Evolutionary conservation across 2,888 invertebrate species (phyloP), one percentile per base, ranked within the genome.

Genomic region (Orthosia cruda): DNA sequence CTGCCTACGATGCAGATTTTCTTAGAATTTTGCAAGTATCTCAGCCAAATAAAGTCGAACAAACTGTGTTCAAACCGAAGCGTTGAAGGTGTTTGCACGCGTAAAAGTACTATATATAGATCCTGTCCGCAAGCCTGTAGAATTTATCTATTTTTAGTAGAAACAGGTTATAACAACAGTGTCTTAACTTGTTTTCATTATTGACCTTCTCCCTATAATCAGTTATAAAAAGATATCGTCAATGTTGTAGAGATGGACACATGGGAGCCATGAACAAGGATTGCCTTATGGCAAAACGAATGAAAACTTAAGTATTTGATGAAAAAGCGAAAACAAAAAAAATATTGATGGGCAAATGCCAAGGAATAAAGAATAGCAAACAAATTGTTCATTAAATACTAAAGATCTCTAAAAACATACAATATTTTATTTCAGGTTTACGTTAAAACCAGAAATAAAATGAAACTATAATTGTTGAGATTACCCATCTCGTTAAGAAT

Each of bases 101-200:
- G 18, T 72, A 71, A 71, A 72, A 7, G 12, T 50, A 26, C 73
- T 54, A 20, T 26, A 74, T 32, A 74, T 57, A 74, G 63, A 74
- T 58, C 15, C 20, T 13, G 45, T 55, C 18, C 26, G 54, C 59
- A 50, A 57, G 20, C 74, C 49, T 62, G 20, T 23, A 54, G 11
- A n/a, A 32, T 13, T 15, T 20, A 26, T 58, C 57, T 64, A 50
- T 64, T 64, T 47, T 47, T 74, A n/a, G 32, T 26, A n/a, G 18
- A 52, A 74, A 59, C 71, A 32, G 75, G 58, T 47, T 58, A 52
- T 47, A n/a, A 15, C 50, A 32, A 32, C 40, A 40, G 40, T 40
- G 40, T 32, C 32, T 32, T 32, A 32, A 32, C 32, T 32, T 32
- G 32, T 32, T 32, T 32, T 32, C 32, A 32, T 32, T 32, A 32